Base-by-base conservation (phyloP, 2,113 vertebrate genomes). In the Zosterops lateralis region DNA sequence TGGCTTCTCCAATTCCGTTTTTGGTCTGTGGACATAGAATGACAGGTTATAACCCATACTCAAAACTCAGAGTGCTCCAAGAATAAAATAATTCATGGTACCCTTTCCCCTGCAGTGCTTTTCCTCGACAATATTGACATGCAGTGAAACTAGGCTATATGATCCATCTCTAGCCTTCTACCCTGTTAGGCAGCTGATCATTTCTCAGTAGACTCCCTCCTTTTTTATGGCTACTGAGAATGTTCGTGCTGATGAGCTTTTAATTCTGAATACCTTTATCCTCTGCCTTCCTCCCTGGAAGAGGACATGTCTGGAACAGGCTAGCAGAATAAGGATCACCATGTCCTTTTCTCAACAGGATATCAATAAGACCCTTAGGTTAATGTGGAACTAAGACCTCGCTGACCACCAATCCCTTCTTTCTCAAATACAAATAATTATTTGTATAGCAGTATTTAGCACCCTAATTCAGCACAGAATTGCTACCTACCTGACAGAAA, bases 31-130 rank as follows among this genome's bases (percentile, higher is more conserved):
- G 34, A 36, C 60, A 5, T 12, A 54, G 32, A 83, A 22, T 15
- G 26, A 54, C 20, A 1, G 11, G 17, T 83, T 80, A 74, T 5
- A 81, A 77, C 75, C 56, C 38, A 4, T 62, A 34, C 24, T 48
- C 48, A 64, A 50, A 86, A 80, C 19, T 80, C 17, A 1, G 67
- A 88, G 56, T 0, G 0, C 67, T 85, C 78, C 7, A 29, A 83
- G 44, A 96, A 95, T 96, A 96, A 96, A 95, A 40, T 34, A 64
- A 62, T 34, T 87, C 32, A 0, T 29, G 47, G 29, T 62, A 83
- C 38, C 15, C 29, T 73, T 70, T 83, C 11, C 66, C 60, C 67
- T 77, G 51, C 67, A 12, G 22, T 80, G 83, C 60, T 90, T 77
- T 87, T 56, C 83, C 56, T 88, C 4, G 0, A 40, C 60, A 56